phyloP scores from a whole-genome alignment of 2,113 vertebrate species.

The Bubalus kerabau region DNA sequence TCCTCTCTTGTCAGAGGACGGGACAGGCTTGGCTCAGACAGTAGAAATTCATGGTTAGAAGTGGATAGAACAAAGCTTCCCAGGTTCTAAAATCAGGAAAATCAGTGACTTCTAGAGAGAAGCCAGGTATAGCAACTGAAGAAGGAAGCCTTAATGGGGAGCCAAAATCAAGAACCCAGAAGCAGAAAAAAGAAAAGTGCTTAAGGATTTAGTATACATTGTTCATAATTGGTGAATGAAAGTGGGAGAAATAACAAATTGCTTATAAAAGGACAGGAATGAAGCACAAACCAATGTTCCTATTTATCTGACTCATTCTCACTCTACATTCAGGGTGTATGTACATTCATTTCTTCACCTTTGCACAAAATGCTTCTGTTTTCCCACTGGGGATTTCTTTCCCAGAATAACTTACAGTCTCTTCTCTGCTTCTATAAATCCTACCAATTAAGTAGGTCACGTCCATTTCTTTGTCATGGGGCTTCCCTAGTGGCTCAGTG shows the following conservation, averaged over 20 bases:
- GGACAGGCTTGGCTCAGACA: background rate
- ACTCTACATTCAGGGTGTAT: background rate
- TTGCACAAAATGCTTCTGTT: background rate
- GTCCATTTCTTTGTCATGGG: background rate
- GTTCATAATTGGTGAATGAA: background rate
- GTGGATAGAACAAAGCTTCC: background rate
- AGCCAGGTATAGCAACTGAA: background rate
- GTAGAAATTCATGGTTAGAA: background rate
- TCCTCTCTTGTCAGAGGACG: background rate
- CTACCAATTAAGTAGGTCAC: background rate
- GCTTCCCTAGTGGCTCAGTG: background rate
- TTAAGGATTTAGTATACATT: background rate
- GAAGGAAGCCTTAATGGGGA: background rate
- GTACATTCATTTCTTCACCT: background rate
- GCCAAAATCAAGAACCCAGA: background rate
- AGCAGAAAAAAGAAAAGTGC: background rate
- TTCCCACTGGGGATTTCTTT: background rate
- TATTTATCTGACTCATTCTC: background rate
- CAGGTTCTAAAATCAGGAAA: background rate
- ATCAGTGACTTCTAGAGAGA: background rate
- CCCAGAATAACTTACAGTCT: background rate
- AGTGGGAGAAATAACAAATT: background rate
- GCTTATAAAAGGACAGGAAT: background rate
- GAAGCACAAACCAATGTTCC: background rate
- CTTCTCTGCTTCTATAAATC: background rate